These are phyloP conservation scores for Spizaetus ornatus DNA, from an alignment of 2,113 vertebrate species.

Conservation along the genomic window DNA sequence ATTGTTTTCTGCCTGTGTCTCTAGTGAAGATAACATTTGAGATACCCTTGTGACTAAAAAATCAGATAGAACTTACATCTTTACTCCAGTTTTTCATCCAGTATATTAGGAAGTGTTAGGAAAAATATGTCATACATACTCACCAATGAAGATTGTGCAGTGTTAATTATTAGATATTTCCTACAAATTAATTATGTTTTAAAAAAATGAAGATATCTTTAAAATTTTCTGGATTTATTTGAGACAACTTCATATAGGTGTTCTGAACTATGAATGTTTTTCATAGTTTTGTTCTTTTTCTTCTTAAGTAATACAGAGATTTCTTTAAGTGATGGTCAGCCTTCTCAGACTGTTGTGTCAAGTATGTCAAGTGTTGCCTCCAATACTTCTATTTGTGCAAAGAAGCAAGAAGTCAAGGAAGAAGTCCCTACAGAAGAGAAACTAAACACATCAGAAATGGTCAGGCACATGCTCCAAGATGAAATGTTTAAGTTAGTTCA, in stretches of 20 bases:
- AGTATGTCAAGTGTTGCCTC: neutral
- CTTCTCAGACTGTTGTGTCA: neutral
- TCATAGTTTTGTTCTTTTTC: neutral
- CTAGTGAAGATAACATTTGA: neutral
- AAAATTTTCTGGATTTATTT: neutral
- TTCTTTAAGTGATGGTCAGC: neutral
- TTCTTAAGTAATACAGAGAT: neutral
- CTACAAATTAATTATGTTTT: neutral
- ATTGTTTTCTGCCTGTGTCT: neutral
- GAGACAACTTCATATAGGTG: neutral
- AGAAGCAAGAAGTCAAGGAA: neutral
- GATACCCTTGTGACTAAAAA: neutral
- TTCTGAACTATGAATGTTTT: neutral
- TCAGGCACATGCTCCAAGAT: constrained; percentile 84
- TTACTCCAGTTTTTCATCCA: neutral
- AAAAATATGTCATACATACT: neutral
- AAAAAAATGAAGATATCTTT: neutral
- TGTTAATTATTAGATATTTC: neutral
- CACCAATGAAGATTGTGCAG: neutral
- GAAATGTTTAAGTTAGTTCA: constrained; percentile 91
- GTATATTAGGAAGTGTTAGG: neutral
- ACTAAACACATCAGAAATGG: constrained; percentile 51
- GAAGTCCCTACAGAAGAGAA: neutral
- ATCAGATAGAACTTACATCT: neutral
- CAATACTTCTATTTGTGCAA: neutral